Percentiles rank a stretch among this genome's conserved stretches.
phyloP scores from a whole-genome alignment of 30 jellyfish, hydroid and myxozoan species.

The Euphysa ruthae region DNA sequence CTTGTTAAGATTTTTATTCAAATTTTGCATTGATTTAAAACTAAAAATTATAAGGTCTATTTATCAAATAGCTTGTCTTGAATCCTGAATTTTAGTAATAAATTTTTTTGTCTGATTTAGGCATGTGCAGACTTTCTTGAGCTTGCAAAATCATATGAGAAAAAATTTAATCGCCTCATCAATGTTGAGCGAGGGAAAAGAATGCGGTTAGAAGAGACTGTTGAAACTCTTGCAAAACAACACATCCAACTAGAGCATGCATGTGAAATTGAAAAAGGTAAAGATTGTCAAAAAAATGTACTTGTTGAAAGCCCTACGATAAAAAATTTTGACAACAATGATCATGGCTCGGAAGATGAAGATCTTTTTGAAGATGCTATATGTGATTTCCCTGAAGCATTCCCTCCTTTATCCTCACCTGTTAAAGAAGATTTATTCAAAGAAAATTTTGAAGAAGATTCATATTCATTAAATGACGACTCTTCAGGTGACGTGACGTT shows the following conservation, averaged over 20 bases:
- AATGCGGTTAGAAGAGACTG: slow-evolving; percentile 91
- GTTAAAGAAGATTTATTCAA: background rate
- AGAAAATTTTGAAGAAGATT: slow-evolving; percentile 9
- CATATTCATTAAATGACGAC: slow-evolving; percentile 18
- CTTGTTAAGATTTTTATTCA: too few relatives aligned
- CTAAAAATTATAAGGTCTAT: too few relatives aligned
- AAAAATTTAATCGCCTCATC: slow-evolving; percentile 63
- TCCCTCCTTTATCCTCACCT: slow-evolving; percentile 38
- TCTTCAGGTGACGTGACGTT: slow-evolving; percentile 11
- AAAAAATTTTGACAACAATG: slow-evolving; percentile 13
- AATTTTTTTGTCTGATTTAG: too few relatives aligned
- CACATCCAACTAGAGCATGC: slow-evolving; percentile 88
- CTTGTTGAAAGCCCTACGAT: slow-evolving; percentile 41
- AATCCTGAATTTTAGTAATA: too few relatives aligned
- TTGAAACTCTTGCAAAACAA: slow-evolving; percentile 94
- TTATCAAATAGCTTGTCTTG: too few relatives aligned
- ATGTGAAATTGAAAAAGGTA: slow-evolving; percentile 50
- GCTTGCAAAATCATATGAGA: slow-evolving; percentile 93
- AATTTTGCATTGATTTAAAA: too few relatives aligned
- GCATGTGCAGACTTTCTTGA: slow-evolving; percentile 88
- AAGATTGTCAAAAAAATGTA: background rate
- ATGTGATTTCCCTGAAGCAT: slow-evolving; percentile 90
- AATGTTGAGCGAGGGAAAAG: slow-evolving; percentile 62
- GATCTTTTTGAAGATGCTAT: slow-evolving; percentile 89
- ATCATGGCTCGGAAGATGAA: slow-evolving; percentile 69